Percentiles rank a stretch among this genome's conserved stretches.
phyloP scores from a whole-genome alignment of 2,888 invertebrate species.

The Pachycephus smyrnensis region DNA sequence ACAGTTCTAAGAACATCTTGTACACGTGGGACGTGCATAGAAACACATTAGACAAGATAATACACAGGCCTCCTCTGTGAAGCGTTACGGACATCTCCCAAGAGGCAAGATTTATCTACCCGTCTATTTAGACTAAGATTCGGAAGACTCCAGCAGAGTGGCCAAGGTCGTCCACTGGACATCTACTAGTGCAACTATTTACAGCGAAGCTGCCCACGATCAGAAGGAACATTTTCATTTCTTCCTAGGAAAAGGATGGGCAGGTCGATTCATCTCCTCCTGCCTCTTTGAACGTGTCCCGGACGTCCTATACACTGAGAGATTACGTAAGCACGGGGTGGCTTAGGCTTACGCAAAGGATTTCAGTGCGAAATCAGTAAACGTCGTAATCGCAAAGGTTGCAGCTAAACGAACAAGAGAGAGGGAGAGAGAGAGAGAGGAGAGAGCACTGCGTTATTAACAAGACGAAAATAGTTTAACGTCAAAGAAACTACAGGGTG shows the following conservation, averaged over 20 bases:
- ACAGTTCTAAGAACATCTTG: not conserved
- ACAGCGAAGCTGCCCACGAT: no score
- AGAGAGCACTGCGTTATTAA: no score
- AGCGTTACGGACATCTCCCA: not conserved
- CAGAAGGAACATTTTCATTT: not conserved
- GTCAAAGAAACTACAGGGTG: no score
- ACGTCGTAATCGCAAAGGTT: no score
- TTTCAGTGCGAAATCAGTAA: no score
- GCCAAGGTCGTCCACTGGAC: not conserved
- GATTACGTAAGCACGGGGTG: no score
- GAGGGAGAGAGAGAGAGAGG: no score
- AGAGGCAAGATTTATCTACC: not conserved
- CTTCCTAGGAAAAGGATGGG: not conserved
- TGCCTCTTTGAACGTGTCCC: no score
- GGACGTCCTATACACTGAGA: no score
- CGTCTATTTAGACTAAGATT: not conserved
- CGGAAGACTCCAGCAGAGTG: not conserved
- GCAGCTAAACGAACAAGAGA: no score
- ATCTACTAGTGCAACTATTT: not conserved
- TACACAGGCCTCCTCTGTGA: not conserved
- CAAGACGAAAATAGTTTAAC: no score
- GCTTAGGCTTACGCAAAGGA: no score
- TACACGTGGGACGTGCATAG: not conserved
- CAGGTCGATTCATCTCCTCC: not conserved
- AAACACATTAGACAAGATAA: not conserved